phyloP scores from a whole-genome alignment of 2,888 invertebrate genomes.

The Dinocampus coccinellae region DNA sequence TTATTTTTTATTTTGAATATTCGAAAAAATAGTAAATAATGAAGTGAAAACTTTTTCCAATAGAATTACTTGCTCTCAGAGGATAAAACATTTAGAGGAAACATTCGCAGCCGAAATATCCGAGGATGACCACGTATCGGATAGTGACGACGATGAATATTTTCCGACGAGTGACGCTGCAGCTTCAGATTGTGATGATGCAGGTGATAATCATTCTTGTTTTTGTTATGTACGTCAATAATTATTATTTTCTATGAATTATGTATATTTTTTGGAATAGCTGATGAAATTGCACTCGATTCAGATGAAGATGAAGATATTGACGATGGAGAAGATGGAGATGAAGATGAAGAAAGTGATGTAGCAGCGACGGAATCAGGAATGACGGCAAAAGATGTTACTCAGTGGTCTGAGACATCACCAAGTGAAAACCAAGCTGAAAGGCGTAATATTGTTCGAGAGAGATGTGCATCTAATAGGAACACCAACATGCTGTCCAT shows the following conservation, averaged over 20 bases:
- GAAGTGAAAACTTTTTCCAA: too few species aligned
- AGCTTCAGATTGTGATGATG: too few species aligned
- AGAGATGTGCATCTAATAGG: too few species aligned
- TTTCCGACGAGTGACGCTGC: conserved; percentile 24
- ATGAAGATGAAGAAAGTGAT: too few species aligned
- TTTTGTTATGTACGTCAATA: conserved; percentile 24
- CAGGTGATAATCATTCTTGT: conserved; percentile 32
- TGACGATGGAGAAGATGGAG: too few species aligned
- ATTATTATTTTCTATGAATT: conserved; percentile 23
- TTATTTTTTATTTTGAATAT: conserved; percentile 30
- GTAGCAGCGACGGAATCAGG: conserved; percentile 15
- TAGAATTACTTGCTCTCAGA: too few species aligned
- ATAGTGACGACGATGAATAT: conserved; percentile 40
- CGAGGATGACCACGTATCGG: conserved; percentile 31
- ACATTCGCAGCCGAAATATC: too few species aligned
- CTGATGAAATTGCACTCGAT: too few species aligned
- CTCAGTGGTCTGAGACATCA: conserved; percentile 34
- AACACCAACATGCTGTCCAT: conserved; percentile 31
- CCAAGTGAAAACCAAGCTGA: conserved; percentile 30
- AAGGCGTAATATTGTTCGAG: too few species aligned
- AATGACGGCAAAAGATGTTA: conserved; percentile 38
- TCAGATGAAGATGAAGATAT: too few species aligned
- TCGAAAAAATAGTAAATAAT: conserved; percentile 27
- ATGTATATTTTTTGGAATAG: too few species aligned
- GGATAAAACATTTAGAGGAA: too few species aligned